Evolutionary conservation across 2,888 invertebrate species (phyloP), one percentile per base, ranked within the genome.

Genomic region (Erebia aethiops): DNA sequence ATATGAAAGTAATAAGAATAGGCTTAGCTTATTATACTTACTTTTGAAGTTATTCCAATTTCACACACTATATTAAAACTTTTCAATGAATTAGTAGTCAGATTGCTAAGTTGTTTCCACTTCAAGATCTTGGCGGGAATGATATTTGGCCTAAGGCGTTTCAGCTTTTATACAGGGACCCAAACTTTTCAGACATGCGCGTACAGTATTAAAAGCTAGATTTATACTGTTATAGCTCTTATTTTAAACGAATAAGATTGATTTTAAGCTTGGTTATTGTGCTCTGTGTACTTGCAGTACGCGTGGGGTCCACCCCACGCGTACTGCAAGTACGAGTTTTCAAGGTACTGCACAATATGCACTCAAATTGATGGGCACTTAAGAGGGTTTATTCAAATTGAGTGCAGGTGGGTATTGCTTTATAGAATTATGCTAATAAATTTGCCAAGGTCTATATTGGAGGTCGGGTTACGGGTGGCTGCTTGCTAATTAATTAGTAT

Each of bases 71-170:
- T 52, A 60, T 8, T n/a, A 52, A 74, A 76, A 74, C 74, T 77
- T 76, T 73, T 57, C 61, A 64, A 11, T 21, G 10, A 52, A 43
- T 65, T 10, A 65, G 35, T 16, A 65, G 11, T 49, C 5, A 35
- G 26, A 26, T 43, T 56, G 62, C 26, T 21, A 68, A 26, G 51
- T 74, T 73, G 65, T 56, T 69, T 69, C 71, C 75, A 75, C 77
- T 75, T 76, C 73, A 75, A 74, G 74, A 68, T 77, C 80, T 81
- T 83, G 82, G 84, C 85, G 87, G 87, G 87, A 91, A 89, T 92
- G 91, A 74, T 82, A 74, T 63, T 75, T 72, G 67, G 74, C 52
- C 67, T 74, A 77, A 71, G 71, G 71, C 66, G 74, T 69, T 74
- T 69, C 70, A 77, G 79, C 86, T 90, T 92, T 85, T 92, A 92